Evolutionary conservation across 2,797 vertebrate genomes (phyloP).

Genomic region (Tiaroga cobitis): DNA sequence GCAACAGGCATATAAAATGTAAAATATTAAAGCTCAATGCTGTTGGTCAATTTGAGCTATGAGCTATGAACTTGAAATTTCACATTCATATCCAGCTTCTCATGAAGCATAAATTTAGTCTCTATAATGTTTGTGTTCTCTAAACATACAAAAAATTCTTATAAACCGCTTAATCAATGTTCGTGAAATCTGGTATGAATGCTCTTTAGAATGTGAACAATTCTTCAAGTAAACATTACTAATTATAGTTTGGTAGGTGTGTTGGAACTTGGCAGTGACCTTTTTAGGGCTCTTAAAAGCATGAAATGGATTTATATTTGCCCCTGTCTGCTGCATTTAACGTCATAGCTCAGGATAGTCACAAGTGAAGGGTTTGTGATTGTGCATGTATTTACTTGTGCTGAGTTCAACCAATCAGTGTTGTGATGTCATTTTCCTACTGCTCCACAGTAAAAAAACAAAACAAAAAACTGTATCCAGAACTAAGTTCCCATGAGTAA

Average conservation of each 20-base stretch:
- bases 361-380: not conserved
- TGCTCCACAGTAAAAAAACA: not conserved
- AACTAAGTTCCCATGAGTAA: not conserved
- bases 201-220: not conserved
- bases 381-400: not conserved
- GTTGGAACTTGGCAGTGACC: not conserved
- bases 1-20: slow-evolving; percentile 12
- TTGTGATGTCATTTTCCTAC: not conserved
- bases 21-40: not conserved
- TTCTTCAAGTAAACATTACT: not conserved
- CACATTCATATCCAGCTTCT: not conserved
- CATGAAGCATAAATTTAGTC: not conserved
- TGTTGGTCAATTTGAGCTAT: not conserved
- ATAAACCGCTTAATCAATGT: not conserved
- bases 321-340: slow-evolving; percentile 6
- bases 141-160: not conserved
- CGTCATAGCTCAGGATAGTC: not conserved
- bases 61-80: not conserved
- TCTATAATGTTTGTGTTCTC: not conserved
- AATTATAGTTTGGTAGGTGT: not conserved
- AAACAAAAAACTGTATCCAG: not conserved
- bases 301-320: slow-evolving; percentile 27
- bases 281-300: not conserved
- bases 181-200: not conserved
- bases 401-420: not conserved